phyloP scores from a whole-genome alignment of 2,888 invertebrate species.

The Polydrusus tereticollis region DNA sequence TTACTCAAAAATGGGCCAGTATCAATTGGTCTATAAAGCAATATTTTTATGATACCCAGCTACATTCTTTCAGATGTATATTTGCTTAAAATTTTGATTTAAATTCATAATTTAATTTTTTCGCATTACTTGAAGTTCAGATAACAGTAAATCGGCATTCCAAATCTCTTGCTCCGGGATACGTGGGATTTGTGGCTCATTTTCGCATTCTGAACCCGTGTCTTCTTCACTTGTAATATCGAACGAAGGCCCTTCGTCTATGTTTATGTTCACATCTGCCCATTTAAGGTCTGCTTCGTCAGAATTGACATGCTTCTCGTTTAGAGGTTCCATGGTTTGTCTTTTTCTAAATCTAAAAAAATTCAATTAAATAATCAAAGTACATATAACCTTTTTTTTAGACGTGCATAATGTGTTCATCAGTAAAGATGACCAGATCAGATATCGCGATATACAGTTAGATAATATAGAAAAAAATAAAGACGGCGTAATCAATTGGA shows the following conservation, averaged over 20 bases:
- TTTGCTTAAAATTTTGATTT: too few species aligned
- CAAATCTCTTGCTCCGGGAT: constrained; percentile 63
- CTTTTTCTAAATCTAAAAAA: background rate
- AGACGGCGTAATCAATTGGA: too few species aligned
- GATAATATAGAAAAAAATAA: too few species aligned
- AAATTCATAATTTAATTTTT: too few species aligned
- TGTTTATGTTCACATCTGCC: constrained; percentile 34
- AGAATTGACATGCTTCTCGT: constrained; percentile 5
- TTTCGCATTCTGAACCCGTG: constrained; percentile 66
- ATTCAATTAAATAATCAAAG: too few species aligned
- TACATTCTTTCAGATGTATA: too few species aligned
- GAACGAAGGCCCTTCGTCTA: constrained; percentile 51
- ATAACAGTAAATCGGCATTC: constrained; percentile 58
- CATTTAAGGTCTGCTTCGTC: constrained; percentile 33
- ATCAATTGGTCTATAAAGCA: constrained; percentile 10
- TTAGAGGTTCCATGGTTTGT: background rate
- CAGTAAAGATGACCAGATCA: too few species aligned
- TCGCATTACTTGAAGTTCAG: constrained; percentile 60
- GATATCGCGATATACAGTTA: too few species aligned
- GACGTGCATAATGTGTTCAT: too few species aligned
- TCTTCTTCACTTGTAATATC: constrained; percentile 71
- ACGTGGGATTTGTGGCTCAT: constrained; percentile 55
- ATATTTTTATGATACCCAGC: too few species aligned
- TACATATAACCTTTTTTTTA: too few species aligned
- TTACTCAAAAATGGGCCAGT: too few species aligned